Evolutionary conservation across 2,797 vertebrate genomes (phyloP).

Genomic region (Trichosurus vulpecula): DNA sequence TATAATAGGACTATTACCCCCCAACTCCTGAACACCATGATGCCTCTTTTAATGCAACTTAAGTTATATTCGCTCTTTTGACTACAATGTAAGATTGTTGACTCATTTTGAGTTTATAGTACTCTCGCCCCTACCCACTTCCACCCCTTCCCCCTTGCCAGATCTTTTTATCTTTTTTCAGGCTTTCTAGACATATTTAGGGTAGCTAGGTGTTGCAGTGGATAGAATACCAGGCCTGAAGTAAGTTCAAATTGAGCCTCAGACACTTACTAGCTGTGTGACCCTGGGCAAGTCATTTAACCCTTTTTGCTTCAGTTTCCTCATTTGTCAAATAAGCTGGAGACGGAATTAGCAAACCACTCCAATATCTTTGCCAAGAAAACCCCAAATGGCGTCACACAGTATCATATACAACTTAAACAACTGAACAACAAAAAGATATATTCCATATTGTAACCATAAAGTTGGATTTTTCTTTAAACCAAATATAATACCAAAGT

Average conservation of each 20-base stretch:
- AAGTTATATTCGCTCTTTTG: background rate
- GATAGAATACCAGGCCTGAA: background rate
- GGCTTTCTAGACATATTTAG: background rate
- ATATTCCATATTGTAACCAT: background rate
- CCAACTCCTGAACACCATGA: background rate
- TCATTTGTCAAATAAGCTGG: background rate
- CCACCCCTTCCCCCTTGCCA: background rate
- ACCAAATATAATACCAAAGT: background rate
- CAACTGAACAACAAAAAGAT: background rate
- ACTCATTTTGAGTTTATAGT: background rate
- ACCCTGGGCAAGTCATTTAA: background rate
- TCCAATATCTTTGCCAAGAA: background rate
- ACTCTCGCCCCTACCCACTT: background rate
- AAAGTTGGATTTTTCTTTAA: background rate
- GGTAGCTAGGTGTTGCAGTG: background rate
- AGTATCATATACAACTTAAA: background rate
- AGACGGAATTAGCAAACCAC: background rate
- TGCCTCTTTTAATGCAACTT: background rate
- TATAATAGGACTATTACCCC: background rate
- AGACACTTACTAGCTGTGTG: background rate
- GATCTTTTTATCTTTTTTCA: background rate
- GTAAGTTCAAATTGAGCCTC: background rate
- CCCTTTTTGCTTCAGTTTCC: background rate
- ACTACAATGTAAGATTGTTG: background rate
- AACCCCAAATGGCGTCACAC: background rate